Conservation (phyloP, 2,888 invertebrate species). For the Allacma fusca region DNA sequence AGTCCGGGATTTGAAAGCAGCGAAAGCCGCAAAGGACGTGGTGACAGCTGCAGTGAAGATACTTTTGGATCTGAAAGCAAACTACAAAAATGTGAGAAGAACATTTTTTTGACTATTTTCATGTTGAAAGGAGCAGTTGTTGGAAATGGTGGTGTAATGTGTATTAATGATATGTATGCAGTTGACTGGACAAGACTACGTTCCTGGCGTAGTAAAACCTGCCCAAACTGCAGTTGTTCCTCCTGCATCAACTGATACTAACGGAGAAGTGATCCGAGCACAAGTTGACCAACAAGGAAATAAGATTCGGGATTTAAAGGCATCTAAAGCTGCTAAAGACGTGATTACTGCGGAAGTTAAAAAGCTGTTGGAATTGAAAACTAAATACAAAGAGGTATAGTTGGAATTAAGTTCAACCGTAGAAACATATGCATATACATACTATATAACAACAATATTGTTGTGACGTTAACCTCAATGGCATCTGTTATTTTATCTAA, state of each 20-base stretch:
- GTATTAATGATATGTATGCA: no score
- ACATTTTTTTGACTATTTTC: no score
- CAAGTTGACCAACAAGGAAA: slow-evolving; percentile 68
- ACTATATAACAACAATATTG: no score
- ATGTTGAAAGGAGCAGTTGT: no score
- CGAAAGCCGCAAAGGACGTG: slow-evolving; percentile 65
- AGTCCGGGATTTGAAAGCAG: slow-evolving; percentile 74
- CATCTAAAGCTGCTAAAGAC: slow-evolving; percentile 65
- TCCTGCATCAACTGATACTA: background rate
- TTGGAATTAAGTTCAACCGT: no score
- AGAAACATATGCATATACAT: no score
- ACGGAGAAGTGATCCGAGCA: slow-evolving; percentile 25
- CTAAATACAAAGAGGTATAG: slow-evolving; percentile 43
- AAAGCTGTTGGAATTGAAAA: slow-evolving; percentile 38
- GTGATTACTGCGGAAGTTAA: slow-evolving; percentile 67
- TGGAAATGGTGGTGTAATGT: no score
- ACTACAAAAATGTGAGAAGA: slow-evolving; percentile 29
- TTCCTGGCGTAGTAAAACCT: background rate
- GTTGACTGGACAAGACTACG: slow-evolving; percentile 23
- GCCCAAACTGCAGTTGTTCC: no score
- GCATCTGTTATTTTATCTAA: background rate
- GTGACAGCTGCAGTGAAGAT: slow-evolving; percentile 67
- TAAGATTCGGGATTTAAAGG: slow-evolving; percentile 76
- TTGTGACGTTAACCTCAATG: no score
- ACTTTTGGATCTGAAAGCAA: slow-evolving; percentile 21